Percentiles rank a stretch among this genome's conserved stretches.
phyloP scores from a whole-genome alignment of 2,888 invertebrate genomes.

The Ganaspis brasiliensis region DNA sequence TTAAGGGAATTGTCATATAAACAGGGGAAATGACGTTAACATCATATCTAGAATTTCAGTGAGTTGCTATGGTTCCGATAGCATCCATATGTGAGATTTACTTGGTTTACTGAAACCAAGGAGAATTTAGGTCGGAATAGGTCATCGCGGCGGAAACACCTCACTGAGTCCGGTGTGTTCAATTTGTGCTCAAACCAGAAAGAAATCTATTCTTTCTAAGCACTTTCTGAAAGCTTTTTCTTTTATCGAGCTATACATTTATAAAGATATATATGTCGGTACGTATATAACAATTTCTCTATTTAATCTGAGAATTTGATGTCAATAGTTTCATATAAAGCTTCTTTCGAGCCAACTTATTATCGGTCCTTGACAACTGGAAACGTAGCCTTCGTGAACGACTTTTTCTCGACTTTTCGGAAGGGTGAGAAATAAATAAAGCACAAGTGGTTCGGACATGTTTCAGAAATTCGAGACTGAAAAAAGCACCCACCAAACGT shows the following conservation, averaged over 20 bases:
- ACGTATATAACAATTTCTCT: too few relatives aligned
- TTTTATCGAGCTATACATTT: not conserved
- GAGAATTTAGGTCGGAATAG: conserved; percentile 63
- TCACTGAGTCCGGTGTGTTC: conserved; percentile 46
- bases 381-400: not conserved
- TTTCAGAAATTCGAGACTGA: not conserved
- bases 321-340: conserved; percentile 16
- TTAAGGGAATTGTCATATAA: conserved; percentile 1
- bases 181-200: conserved; percentile 49
- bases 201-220: conserved; percentile 45
- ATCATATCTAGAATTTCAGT: conserved; percentile 5
- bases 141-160: conserved; percentile 50
- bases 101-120: conserved; percentile 39
- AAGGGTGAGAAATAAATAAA: conserved; percentile 32
- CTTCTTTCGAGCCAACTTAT: conserved; percentile 5
- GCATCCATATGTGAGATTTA: conserved; percentile 7
- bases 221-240: not conserved
- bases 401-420: not conserved
- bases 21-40: not conserved
- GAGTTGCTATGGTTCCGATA: not conserved
- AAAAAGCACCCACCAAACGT: not conserved
- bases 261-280: not conserved
- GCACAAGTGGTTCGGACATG: conserved; percentile 27
- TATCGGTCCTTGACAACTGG: conserved; percentile 26
- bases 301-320: conserved; percentile 1